Evolutionary conservation across 2,113 vertebrate genomes (phyloP), one percentile per base, ranked within the genome.

Genomic region (Pachypanchax playfairii): DNA sequence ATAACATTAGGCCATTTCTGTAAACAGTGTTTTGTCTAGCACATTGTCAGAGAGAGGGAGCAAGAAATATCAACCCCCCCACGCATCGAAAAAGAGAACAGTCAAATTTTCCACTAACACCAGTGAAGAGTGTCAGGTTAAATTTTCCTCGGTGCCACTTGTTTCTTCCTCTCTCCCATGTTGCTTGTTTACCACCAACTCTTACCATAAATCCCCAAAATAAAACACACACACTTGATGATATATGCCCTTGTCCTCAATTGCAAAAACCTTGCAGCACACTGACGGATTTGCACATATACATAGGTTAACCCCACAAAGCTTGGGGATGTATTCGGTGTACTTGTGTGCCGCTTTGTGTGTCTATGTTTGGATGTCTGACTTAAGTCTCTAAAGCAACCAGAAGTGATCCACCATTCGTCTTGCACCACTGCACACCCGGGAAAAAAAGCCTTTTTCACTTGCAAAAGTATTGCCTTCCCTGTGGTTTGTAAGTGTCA

Each of bases 21-120:
- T 70, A 67, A 80, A 63, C 79, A 62, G 64, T 83, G 73, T 80
- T 83, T 85, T 77, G 77, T 78, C 73, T 81, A 71, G 74, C n/a
- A 33, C 52, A 64, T 80, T 76, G 63, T 82, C 76, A 67, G 51
- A 48, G 63, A 76, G 56, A 49, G 54, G 58, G 51, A 61, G 67
- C 70, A 73, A 67, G 73, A 76, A 83, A 87, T 79, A 87, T 75
- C 57, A 70, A 69, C 61, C 58, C 60, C n/a, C 67, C 56, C 46
- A 55, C 46, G 56, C 68, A 78, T 68, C 72, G 75, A 71, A 82
- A 69, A 82, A 77, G 48, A 48, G 67, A 82, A 65, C 70, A 82
- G 77, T 87, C 71, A 85, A 43, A 81, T 85, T 86, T 84, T 86
- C 85, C 82, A 78, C 65, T 62, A 69, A 72, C 65, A 65, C 76